Evolutionary conservation across 2,797 vertebrate species (phyloP), one percentile per base, ranked within the genome.

Genomic region (Hydrolagus colliei): DNA sequence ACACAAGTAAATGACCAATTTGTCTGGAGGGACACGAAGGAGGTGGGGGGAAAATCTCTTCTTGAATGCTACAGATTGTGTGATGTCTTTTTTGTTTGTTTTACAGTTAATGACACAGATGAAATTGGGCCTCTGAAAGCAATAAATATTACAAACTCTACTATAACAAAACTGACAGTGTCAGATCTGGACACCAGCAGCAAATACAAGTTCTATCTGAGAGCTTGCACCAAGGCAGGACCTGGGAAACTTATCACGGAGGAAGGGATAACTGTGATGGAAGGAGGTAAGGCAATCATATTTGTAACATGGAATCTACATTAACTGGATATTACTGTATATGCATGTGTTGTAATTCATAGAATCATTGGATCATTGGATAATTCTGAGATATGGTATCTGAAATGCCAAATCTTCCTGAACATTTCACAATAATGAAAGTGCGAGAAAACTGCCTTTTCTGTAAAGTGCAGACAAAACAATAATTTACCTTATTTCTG

Each of bases 171-270:
- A 88, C 96, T 95, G 95, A 92, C 87, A 85, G 93, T 99, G 62
- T 91, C 92, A 0, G 94, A 95, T 87, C 89, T 99, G 92, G 95
- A 91, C 78, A 89, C 95, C 32, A 86, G 95, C 76, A 98, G 96
- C 91, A 96, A 92, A 88, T 99, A 99, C 93, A 97, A 96, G 90
- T 95, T 99, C 91, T 96, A 97, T 89, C 91, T 97, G 86, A 93
- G 93, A 62, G 95, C 97, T 76, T 99, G 97, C 90, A 98, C 97
- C n/a, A 89, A 87, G 6, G 89, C 91, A 88, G 98, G 97, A 90
- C 98, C 97, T 0, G 96, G 98, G 2, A 95, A 95, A 0, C 90
- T 94, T 0, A 80, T 94, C 90, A 97, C 93, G 0, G 96, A 98
- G 88, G 97, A 99, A 91, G 92, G 93, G 87, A 93, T 93, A 87